Evolutionary conservation across 2,113 vertebrate genomes (phyloP).

Genomic region (Epinephelus moara): DNA sequence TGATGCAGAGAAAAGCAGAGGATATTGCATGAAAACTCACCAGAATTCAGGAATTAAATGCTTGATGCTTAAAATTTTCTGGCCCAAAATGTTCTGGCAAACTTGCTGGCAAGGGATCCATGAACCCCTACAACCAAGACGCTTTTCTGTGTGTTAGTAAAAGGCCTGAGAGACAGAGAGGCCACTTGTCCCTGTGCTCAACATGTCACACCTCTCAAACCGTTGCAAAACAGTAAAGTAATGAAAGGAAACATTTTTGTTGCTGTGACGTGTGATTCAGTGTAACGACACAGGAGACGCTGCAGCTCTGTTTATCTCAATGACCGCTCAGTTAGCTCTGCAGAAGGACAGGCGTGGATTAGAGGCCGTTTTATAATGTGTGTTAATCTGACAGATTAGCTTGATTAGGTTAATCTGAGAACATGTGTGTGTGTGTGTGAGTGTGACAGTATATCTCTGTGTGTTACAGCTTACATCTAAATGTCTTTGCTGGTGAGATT

Average conservation of each 20-base stretch:
- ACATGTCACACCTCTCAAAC: background rate
- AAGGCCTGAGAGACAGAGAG: background rate
- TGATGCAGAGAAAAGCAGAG: too few species aligned
- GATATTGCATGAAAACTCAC: too few species aligned
- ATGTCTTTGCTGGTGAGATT: conserved; percentile 14
- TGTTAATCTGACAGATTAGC: conserved; percentile 73
- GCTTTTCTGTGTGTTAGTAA: background rate
- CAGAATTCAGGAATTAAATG: too few species aligned
- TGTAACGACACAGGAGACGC: conserved; percentile 15
- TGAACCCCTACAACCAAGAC: too few species aligned
- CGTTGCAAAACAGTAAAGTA: background rate
- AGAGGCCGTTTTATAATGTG: conserved; percentile 63
- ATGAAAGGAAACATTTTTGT: background rate
- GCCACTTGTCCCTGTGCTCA: background rate
- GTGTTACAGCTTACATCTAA: conserved; percentile 9
- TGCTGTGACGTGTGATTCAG: background rate
- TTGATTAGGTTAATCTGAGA: conserved; percentile 62
- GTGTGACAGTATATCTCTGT: conserved; percentile 2
- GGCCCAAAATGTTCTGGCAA: too few species aligned
- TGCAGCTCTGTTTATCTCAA: conserved; percentile 38
- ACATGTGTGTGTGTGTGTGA: conserved; percentile 18
- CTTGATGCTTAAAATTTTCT: too few species aligned
- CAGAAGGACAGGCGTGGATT: conserved; percentile 57
- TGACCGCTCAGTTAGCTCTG: conserved; percentile 40
- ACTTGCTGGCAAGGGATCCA: too few species aligned